These are phyloP conservation scores for Xanthorhoe spadicearia DNA, from an alignment of 2,888 invertebrate species.

Conservation along the genomic window DNA sequence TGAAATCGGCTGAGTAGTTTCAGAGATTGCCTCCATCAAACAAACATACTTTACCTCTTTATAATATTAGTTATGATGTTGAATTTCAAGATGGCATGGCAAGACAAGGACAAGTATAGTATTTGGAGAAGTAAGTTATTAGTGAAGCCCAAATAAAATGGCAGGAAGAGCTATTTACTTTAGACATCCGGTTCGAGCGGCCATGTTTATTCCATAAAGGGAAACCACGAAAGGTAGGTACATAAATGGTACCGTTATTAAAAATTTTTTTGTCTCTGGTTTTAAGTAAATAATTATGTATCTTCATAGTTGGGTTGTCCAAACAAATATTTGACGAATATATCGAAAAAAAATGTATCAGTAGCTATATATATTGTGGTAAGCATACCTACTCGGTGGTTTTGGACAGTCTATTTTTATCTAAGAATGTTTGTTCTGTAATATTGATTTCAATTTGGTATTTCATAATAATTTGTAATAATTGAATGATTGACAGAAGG, in stretches of 20 bases:
- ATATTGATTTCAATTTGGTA: too few relatives aligned
- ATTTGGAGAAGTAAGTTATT: not conserved
- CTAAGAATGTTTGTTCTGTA: too few relatives aligned
- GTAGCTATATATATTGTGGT: too few relatives aligned
- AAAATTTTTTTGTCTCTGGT: not conserved
- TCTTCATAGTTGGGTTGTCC: not conserved
- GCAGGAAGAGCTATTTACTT: conserved; percentile 7
- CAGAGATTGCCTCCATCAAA: too few relatives aligned
- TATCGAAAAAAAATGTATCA: not conserved
- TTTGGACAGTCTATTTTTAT: too few relatives aligned
- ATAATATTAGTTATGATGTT: too few relatives aligned
- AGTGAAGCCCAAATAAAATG: not conserved
- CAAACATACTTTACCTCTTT: too few relatives aligned
- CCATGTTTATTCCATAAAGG: conserved; percentile 8
- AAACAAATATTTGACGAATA: not conserved
- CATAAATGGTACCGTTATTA: not conserved
- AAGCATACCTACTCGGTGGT: too few relatives aligned
- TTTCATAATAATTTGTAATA: too few relatives aligned
- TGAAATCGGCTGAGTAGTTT: too few relatives aligned
- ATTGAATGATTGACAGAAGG: too few relatives aligned
- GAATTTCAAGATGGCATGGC: too few relatives aligned
- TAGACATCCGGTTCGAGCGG: conserved; percentile 8
- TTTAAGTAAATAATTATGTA: conserved; percentile 21
- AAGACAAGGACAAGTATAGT: not conserved
- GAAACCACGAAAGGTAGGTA: not conserved